Evolutionary conservation across 2,888 invertebrate species (phyloP).

Genomic region (Himalopsyche kuldschensis): DNA sequence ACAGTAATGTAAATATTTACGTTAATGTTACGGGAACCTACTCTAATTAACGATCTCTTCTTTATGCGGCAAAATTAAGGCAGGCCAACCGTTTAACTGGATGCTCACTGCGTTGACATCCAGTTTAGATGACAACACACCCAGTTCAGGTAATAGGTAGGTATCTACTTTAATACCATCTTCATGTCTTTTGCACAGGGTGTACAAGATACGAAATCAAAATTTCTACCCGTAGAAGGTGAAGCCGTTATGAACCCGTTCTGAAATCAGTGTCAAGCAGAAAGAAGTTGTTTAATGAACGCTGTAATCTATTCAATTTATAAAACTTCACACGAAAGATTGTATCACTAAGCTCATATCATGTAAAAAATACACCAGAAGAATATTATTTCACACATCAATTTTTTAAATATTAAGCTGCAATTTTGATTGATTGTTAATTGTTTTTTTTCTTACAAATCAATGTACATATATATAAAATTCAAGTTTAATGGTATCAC

Average conservation of each 20-base stretch:
- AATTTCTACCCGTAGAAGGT: not conserved
- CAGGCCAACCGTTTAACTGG: not conserved
- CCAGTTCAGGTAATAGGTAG: constrained; percentile 11
- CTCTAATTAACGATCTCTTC: not conserved
- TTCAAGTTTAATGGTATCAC: too few relatives aligned
- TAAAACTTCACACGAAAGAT: too few relatives aligned
- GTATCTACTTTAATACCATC: not conserved
- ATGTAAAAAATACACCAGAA: too few relatives aligned
- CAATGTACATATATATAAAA: too few relatives aligned
- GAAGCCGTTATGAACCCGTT: not conserved
- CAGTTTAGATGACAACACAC: constrained; percentile 30
- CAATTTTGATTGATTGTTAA: too few relatives aligned
- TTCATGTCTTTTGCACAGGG: not conserved
- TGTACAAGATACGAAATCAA: not conserved
- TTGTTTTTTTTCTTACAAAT: too few relatives aligned
- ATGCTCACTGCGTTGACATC: constrained; percentile 15
- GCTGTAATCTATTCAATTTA: too few relatives aligned
- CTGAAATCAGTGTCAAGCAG: not conserved
- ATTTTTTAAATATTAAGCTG: too few relatives aligned
- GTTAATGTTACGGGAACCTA: not conserved
- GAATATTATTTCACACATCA: too few relatives aligned
- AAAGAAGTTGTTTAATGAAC: not conserved
- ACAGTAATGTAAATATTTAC: constrained; percentile 3
- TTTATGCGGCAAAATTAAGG: not conserved
- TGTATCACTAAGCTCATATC: too few relatives aligned